These are phyloP conservation scores for Dicerorhinus sumatrensis DNA, from an alignment of 2,113 vertebrate genomes.

Conservation along the genomic window DNA sequence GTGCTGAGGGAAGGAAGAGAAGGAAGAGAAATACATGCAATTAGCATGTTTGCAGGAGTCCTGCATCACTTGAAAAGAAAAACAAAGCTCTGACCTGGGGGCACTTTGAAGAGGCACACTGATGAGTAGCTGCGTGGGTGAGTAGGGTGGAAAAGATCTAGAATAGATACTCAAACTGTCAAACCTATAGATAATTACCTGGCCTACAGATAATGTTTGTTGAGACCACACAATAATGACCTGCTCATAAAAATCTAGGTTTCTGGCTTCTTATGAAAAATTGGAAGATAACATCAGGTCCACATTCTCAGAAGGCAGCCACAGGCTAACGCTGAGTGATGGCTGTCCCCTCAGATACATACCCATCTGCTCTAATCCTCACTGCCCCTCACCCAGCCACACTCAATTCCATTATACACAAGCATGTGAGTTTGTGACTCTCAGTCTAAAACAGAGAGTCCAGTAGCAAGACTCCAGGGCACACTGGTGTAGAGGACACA, in stretches of 20 bases:
- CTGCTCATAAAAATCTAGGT: conserved; percentile 41
- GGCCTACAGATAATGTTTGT: not conserved
- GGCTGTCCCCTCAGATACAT: not conserved
- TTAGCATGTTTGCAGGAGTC: not conserved
- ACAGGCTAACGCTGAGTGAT: not conserved
- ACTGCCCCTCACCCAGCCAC: not conserved
- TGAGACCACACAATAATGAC: not conserved
- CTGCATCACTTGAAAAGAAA: not conserved
- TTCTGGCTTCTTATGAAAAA: conserved; percentile 37
- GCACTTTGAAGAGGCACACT: not conserved
- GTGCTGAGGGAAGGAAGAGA: not conserved
- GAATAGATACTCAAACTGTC: not conserved
- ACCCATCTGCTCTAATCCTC: not conserved
- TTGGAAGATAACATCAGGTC: not conserved
- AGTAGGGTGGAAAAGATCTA: not conserved
- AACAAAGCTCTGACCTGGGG: not conserved
- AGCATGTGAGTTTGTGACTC: not conserved
- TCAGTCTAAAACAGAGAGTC: not conserved
- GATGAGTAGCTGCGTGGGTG: not conserved
- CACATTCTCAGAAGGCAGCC: not conserved
- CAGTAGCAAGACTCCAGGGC: not conserved
- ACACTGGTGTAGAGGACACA: not conserved
- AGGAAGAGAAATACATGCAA: not conserved
- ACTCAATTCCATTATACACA: not conserved
- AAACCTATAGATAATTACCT: conserved; percentile 18